Conservation (phyloP, 2,888 invertebrate genomes). For the Erebia epiphron region DNA sequence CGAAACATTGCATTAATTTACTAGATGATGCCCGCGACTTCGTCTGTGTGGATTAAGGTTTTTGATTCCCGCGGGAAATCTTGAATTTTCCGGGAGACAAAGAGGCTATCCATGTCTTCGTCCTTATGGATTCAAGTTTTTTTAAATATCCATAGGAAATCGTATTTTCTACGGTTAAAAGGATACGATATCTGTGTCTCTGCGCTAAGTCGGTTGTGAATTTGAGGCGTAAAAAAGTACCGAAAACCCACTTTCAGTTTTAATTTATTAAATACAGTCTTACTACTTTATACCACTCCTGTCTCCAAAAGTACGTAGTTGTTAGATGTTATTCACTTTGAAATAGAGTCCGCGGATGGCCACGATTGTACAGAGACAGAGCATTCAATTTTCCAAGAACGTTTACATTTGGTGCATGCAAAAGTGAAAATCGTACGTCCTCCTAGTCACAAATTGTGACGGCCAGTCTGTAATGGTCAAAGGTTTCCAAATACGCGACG, state of each 20-base stretch:
- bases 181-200: too few relatives aligned
- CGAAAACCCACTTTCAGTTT: too few relatives aligned
- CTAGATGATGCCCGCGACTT: background rate
- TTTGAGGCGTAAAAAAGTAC: too few relatives aligned
- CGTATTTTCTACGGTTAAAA: too few relatives aligned
- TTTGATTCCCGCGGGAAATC: too few relatives aligned
- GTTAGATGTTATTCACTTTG: constrained; percentile 49
- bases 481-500: background rate
- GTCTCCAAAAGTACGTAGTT: constrained; percentile 41
- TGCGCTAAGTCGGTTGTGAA: too few relatives aligned
- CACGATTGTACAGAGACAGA: constrained; percentile 44
- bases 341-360: constrained; percentile 45
- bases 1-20: background rate
- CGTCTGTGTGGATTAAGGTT: too few relatives aligned
- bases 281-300: constrained; percentile 7
- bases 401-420: constrained; percentile 16
- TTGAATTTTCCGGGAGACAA: too few relatives aligned
- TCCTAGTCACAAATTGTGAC: background rate
- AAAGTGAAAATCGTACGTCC: constrained; percentile 14
- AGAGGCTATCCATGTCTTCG: too few relatives aligned
- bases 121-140: too few relatives aligned
- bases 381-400: constrained; percentile 28
- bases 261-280: too few relatives aligned
- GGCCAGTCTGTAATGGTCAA: background rate
- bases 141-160: too few relatives aligned